A percentile compares a stretch with the other conserved stretches of the same genome.
These are phyloP conservation scores for Vombatus ursinus DNA, from an alignment of 2,113 vertebrate genomes.

Conservation along the genomic window DNA sequence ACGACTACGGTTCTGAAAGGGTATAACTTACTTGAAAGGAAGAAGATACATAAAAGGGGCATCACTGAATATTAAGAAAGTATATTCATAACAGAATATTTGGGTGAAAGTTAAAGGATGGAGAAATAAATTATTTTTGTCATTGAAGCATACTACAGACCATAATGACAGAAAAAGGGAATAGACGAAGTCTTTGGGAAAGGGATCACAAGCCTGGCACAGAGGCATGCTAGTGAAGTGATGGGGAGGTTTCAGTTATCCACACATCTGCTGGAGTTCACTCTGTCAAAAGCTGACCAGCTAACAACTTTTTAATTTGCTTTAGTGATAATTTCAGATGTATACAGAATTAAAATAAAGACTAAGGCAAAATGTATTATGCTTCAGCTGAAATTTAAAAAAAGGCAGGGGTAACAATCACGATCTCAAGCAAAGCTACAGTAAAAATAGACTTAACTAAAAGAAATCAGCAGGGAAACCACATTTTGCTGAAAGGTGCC, in stretches of 20 bases:
- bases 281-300: background rate
- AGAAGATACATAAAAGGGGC: background rate
- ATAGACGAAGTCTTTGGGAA: background rate
- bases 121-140: background rate
- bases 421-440: background rate
- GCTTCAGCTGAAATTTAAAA: background rate
- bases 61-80: background rate
- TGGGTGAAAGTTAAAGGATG: background rate
- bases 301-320: background rate
- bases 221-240: background rate
- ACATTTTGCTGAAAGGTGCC: background rate
- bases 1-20: background rate
- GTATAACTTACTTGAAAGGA: background rate
- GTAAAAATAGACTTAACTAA: background rate
- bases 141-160: background rate
- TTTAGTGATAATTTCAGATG: background rate
- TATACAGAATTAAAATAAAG: background rate
- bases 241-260: background rate
- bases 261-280: background rate
- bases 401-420: background rate
- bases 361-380: background rate
- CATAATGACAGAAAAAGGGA: background rate
- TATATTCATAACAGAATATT: background rate
- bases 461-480: background rate
- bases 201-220: background rate